A percentile compares a stretch with the other conserved stretches of the same genome.
phyloP scores from a whole-genome alignment of 2,888 invertebrate genomes.

The Brachypalpus laphriformis region DNA sequence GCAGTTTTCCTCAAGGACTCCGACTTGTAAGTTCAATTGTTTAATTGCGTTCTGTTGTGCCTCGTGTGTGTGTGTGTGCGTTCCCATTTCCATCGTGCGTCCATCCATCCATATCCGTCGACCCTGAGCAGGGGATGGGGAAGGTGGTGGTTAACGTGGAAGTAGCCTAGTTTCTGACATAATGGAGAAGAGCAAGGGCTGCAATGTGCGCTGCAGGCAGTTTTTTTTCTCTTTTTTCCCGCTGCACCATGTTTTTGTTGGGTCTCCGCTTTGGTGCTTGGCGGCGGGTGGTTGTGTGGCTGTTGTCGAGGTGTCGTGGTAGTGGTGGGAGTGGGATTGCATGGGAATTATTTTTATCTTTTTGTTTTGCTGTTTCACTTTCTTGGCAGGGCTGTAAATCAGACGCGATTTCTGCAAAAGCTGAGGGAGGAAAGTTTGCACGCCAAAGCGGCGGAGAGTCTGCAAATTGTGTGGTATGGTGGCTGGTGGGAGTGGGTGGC shows the following conservation, averaged over 20 bases:
- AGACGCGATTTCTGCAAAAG: slow-evolving; percentile 29
- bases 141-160: not conserved
- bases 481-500: not conserved
- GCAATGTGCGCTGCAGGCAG: slow-evolving; percentile 21
- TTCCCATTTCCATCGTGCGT: slow-evolving; percentile 19
- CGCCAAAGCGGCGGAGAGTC: slow-evolving; percentile 18
- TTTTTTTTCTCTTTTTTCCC: slow-evolving; percentile 13
- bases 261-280: slow-evolving; percentile 29
- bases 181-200: not conserved
- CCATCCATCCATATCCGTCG: not conserved
- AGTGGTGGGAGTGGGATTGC: slow-evolving; percentile 10
- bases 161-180: slow-evolving; percentile 46
- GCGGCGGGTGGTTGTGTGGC: not conserved
- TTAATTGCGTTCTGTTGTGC: slow-evolving; percentile 59
- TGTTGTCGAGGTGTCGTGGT: not conserved
- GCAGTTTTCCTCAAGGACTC: slow-evolving; percentile 89
- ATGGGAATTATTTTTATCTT: slow-evolving; percentile 31
- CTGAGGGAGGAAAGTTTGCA: slow-evolving; percentile 20
- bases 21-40: slow-evolving; percentile 87
- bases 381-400: not conserved
- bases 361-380: slow-evolving; percentile 44
- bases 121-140: not conserved
- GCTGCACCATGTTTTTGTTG: slow-evolving; percentile 34
- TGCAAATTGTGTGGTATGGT: not conserved
- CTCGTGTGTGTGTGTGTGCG: slow-evolving; percentile 6